These are phyloP conservation scores for Euplagia quadripunctaria DNA, from an alignment of 2,888 invertebrate species.

Conservation along the genomic window DNA sequence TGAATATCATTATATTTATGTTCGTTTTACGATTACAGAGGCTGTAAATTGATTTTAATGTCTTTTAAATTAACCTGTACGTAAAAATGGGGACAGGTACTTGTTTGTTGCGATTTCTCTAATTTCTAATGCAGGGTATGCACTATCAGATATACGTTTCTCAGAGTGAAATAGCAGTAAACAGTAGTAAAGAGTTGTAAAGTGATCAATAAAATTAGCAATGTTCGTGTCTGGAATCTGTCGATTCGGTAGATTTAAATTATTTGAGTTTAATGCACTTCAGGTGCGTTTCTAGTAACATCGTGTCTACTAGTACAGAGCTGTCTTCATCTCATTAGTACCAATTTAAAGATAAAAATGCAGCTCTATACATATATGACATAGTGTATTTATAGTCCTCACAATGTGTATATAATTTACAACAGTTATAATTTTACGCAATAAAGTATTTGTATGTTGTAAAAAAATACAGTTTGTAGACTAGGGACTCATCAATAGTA, in stretches of 20 bases:
- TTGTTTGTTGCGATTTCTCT: slow-evolving; percentile 39
- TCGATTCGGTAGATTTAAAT: not conserved
- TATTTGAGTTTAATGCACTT: not conserved
- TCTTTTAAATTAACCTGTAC: slow-evolving; percentile 49
- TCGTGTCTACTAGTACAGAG: not conserved
- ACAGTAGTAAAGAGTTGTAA: slow-evolving; percentile 29
- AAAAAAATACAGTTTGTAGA: too few relatives aligned
- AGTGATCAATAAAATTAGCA: slow-evolving; percentile 41
- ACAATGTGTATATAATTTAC: not conserved
- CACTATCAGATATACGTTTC: slow-evolving; percentile 26
- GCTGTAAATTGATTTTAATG: slow-evolving; percentile 43
- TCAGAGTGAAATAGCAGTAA: slow-evolving; percentile 18
- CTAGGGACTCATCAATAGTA: too few relatives aligned
- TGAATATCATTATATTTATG: slow-evolving; percentile 45
- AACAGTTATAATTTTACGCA: not conserved
- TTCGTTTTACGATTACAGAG: slow-evolving; percentile 44
- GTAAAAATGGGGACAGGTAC: slow-evolving; percentile 33
- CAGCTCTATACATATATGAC: not conserved
- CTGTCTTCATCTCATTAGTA: not conserved
- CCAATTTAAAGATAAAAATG: not conserved
- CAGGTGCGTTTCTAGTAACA: not conserved
- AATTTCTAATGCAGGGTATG: slow-evolving; percentile 37
- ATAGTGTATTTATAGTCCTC: not conserved
- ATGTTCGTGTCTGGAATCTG: slow-evolving; percentile 11
- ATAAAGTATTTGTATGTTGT: too few relatives aligned